A percentile compares a stretch with the other conserved stretches of the same genome.
Conservation (phyloP, 1,140 invertebrate genomes). For the Varroa destructor region DNA sequence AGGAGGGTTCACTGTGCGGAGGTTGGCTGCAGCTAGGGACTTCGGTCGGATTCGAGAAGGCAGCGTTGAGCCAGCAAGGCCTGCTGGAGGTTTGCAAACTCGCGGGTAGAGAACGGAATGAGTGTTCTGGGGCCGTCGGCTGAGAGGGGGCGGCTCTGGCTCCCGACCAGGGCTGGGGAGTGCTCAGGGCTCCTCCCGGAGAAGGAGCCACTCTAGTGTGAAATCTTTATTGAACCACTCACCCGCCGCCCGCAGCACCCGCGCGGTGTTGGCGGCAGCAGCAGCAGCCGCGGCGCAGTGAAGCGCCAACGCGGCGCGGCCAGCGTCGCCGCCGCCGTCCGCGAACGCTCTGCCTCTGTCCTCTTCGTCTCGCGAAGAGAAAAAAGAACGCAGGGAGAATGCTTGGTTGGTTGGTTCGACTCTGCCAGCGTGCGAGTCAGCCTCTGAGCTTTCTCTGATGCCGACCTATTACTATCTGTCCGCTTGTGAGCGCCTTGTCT, state of each 20-base stretch:
- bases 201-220: slow-evolving; percentile 24
- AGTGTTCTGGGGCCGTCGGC: no score
- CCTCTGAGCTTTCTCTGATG: no score
- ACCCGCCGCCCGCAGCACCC: slow-evolving; percentile 5
- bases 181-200: not conserved
- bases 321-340: not conserved
- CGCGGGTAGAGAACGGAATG: no score
- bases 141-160: not conserved
- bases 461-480: no score
- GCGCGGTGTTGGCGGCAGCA: not conserved
- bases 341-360: not conserved
- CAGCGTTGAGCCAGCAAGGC: no score
- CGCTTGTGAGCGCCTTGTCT: no score
- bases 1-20: no score
- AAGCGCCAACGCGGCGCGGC: not conserved
- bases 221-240: slow-evolving; percentile 28
- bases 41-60: no score
- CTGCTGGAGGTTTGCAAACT: no score
- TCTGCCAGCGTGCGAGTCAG: no score
- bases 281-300: not conserved
- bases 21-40: no score
- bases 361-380: not conserved
- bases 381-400: slow-evolving; percentile 13
- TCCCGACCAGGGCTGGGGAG: not conserved
- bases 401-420: not conserved